Percentiles rank a stretch among this genome's conserved stretches.
Conservation (phyloP, 1,140 invertebrate species). For the Sitobion miscanthi region DNA sequence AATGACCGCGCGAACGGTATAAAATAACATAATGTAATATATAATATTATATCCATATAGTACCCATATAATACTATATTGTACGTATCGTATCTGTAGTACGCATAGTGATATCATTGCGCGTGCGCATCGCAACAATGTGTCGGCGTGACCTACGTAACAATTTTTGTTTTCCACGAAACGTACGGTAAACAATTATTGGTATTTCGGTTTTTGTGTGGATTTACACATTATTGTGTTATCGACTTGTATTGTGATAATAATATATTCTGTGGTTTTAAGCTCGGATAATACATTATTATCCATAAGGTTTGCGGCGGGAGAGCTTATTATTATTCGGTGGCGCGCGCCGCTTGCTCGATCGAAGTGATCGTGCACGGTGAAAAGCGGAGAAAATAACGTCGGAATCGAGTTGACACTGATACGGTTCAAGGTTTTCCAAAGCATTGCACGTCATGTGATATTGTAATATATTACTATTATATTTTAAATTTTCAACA, state of each 20-base stretch:
- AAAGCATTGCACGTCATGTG: background rate
- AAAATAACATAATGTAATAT: background rate
- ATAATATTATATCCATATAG: no score
- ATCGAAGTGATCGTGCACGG: background rate
- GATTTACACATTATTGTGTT: background rate
- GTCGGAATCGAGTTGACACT: background rate
- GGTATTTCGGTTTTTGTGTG: background rate
- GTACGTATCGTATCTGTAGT: background rate
- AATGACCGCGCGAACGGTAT: background rate
- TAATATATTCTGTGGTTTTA: background rate
- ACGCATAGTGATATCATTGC: background rate
- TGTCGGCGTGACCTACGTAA: background rate
- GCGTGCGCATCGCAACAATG: background rate
- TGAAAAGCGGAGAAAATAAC: constrained; percentile 22
- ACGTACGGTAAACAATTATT: background rate
- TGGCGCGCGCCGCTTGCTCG: background rate
- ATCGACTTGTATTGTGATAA: background rate
- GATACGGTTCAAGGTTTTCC: constrained; percentile 37
- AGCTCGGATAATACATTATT: background rate
- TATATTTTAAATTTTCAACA: background rate
- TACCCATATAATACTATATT: no score
- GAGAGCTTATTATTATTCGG: background rate
- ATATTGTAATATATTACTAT: background rate
- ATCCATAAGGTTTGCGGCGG: background rate
- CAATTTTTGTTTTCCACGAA: background rate